Evolutionary conservation across 2,888 invertebrate genomes (phyloP).

Genomic region (Cacoxenus indagator): DNA sequence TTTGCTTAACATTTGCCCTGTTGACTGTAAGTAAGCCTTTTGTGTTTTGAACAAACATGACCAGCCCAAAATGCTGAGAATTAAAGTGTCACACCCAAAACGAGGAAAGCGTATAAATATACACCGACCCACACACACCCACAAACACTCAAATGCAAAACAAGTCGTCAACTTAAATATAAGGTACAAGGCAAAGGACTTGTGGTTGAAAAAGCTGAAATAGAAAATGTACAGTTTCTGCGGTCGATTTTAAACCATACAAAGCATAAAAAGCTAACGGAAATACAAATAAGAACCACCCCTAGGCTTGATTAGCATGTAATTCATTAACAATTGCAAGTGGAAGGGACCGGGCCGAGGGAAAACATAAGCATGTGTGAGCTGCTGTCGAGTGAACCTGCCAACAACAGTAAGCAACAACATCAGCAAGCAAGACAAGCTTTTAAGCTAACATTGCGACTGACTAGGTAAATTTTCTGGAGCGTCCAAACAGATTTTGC

Average conservation of each 20-base stretch:
- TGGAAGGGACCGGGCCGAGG: background rate
- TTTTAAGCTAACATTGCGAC: too few species aligned
- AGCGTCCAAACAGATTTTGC: too few species aligned
- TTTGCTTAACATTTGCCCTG: background rate
- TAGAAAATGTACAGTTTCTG: background rate
- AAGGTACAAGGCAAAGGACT: too few species aligned
- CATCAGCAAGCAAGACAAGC: too few species aligned
- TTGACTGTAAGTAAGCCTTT: background rate
- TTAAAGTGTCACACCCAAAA: constrained; percentile 8
- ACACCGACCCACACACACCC: background rate
- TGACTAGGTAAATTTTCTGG: too few species aligned
- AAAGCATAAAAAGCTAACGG: background rate
- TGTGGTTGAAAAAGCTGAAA: background rate
- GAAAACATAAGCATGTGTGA: too few species aligned
- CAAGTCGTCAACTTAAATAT: background rate
- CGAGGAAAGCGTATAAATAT: background rate
- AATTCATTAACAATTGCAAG: constrained; percentile 1
- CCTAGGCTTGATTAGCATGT: background rate
- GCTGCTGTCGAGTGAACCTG: too few species aligned
- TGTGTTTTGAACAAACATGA: background rate
- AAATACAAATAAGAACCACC: background rate
- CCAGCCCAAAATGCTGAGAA: background rate
- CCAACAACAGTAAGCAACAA: too few species aligned
- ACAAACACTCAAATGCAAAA: background rate
- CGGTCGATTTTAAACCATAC: background rate